Evolutionary conservation across 2,797 vertebrate species (phyloP), one percentile per base, ranked within the genome.

Genomic region (Microtus obscurus): DNA sequence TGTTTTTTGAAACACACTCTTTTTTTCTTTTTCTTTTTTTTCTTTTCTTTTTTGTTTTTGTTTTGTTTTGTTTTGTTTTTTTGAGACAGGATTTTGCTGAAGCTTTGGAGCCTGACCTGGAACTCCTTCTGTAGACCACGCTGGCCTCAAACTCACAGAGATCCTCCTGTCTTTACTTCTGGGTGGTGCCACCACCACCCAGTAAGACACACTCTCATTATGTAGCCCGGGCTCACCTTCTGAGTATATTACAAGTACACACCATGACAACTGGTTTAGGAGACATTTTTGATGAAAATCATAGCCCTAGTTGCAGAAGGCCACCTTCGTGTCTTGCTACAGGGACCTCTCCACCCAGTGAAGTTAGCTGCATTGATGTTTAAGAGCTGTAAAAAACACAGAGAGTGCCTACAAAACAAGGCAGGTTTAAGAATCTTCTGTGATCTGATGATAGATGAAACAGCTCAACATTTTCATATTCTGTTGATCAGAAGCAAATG

Each of bases 401-500:
- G 34, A 82, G 19, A 69, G 5, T 27, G 27, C 37, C 6, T n/a
- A 67, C 8, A 16, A 78, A 65, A 27, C 61, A 80, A 92, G 48
- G 67, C 5, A 48, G 31, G 37, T 88, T 78, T 92, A 61, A 91
- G 12, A 59, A 23, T 51, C 45, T 82, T 77, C n/a, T 34, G 5
- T 86, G 83, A 81, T 29, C 40, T 25, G 19, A 85, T 86, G 34
- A 37, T 21, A 56, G 40, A 87, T 48, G 40, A 90, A 27, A 77
- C 2, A 69, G 48, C 11, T 89, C 48, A 76, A 1, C 13, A 40
- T 37, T 81, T 43, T 56, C 31, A 31, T 67, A 73, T 90, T 71
- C 73, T 59, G 2, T 48, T 78, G 8, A 23, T 85, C 53, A 96
- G 34, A 90, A 93, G 40, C 61, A 94, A 85, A 81, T 78, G 87